Evolutionary conservation across 2,113 vertebrate species (phyloP).

Genomic region (Uropsilus gracilis): DNA sequence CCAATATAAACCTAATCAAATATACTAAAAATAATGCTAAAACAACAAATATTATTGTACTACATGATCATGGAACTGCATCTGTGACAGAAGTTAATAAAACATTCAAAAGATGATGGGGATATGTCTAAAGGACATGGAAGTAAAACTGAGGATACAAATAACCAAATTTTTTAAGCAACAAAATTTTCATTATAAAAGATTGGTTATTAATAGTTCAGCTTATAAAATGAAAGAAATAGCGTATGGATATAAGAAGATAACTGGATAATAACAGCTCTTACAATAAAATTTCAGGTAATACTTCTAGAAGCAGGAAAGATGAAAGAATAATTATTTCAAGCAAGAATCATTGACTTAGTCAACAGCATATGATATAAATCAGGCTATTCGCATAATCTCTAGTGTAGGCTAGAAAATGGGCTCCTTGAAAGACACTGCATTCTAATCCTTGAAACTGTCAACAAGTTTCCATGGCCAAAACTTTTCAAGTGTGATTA

Average conservation of each 20-base stretch:
- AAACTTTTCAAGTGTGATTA: neutral
- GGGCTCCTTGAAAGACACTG: neutral
- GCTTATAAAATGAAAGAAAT: neutral
- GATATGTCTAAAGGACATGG: neutral
- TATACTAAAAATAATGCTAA: conserved; percentile 9
- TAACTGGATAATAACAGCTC: neutral
- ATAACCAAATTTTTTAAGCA: neutral
- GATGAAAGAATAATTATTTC: neutral
- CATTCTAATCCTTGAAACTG: neutral
- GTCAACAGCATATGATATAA: neutral
- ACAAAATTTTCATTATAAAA: neutral
- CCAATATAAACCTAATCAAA: neutral
- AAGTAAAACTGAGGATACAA: neutral
- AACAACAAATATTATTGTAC: neutral
- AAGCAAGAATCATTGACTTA: neutral
- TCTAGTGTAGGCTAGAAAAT: neutral
- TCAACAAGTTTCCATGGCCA: neutral
- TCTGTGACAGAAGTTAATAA: neutral
- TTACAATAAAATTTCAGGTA: neutral
- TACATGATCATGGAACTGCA: neutral
- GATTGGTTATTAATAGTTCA: no score
- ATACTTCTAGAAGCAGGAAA: neutral
- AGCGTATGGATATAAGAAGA: neutral
- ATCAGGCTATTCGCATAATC: neutral
- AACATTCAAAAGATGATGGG: neutral